Conservation (phyloP, 2,797 vertebrate species). For the Centroberyx gerrardi region DNA sequence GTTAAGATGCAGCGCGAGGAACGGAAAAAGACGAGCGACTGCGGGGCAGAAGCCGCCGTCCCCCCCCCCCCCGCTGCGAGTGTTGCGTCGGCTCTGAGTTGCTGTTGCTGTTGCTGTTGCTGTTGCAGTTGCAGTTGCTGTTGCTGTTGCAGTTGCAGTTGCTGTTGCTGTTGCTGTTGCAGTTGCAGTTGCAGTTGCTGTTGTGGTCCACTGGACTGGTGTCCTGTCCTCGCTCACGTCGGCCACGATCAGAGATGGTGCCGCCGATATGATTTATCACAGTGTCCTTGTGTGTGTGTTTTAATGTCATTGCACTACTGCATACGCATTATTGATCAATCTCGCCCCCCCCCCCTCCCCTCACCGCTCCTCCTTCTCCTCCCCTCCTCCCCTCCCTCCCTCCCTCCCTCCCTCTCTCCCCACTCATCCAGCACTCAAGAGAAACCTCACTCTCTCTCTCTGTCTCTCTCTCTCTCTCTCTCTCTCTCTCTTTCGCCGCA, state of each 20-base stretch:
- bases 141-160: not conserved
- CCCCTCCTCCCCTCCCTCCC: not conserved
- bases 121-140: not conserved
- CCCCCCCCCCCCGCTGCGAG: not conserved
- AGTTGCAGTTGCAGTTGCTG: not conserved
- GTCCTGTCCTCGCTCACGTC: constrained; percentile 14
- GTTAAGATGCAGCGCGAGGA: not conserved
- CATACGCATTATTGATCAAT: constrained; percentile 73
- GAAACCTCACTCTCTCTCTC: constrained; percentile 15
- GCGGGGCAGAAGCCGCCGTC: not conserved
- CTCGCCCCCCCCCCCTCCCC: constrained; percentile 26
- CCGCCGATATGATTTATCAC: constrained; percentile 63
- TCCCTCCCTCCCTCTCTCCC: not conserved
- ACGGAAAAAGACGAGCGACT: constrained; percentile 19
- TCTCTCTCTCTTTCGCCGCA: constrained; percentile 1
- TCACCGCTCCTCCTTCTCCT: constrained; percentile 23
- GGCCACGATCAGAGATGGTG: constrained; percentile 33
- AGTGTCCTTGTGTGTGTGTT: constrained; percentile 72
- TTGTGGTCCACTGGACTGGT: not conserved
- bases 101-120: too few relatives aligned
- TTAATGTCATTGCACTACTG: constrained; percentile 76
- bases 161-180: too few relatives aligned
- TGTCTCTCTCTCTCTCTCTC: constrained; percentile 20
- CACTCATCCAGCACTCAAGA: too few relatives aligned
- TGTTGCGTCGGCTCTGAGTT: constrained; percentile 11